Percentiles rank a stretch among this genome's conserved stretches.
Evolutionary conservation across 1,140 invertebrate genomes (phyloP).

Genomic region (Bombus waltoni): DNA sequence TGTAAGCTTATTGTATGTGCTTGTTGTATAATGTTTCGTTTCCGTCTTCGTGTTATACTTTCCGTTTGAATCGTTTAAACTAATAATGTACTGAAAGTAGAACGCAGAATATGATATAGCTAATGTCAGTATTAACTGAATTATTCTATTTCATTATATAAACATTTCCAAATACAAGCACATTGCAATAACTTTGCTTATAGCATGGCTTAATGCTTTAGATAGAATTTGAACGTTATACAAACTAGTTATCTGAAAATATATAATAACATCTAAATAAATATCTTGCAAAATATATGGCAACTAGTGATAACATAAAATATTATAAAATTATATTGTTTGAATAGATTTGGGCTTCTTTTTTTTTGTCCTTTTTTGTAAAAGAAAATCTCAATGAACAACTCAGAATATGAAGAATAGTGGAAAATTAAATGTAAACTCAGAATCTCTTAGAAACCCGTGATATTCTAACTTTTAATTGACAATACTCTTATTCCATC

Average conservation of each 20-base stretch:
- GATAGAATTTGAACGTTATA: constrained; percentile 35
- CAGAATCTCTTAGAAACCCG: constrained; percentile 10
- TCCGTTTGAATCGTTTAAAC: background rate
- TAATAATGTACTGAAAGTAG: constrained; percentile 9
- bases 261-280: constrained; percentile 42
- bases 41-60: constrained; percentile 2
- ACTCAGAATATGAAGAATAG: constrained; percentile 25
- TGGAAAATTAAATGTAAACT: constrained; percentile 35
- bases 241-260: constrained; percentile 34
- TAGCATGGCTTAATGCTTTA: constrained; percentile 53
- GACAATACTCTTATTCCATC: constrained; percentile 72
- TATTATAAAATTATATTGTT: background rate
- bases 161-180: constrained; percentile 46
- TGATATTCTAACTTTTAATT: constrained; percentile 69
- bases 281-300: constrained; percentile 23
- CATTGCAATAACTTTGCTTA: constrained; percentile 57
- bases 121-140: constrained; percentile 14
- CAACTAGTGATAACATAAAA: background rate
- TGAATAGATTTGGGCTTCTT: background rate
- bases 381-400: background rate
- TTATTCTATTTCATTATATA: constrained; percentile 29
- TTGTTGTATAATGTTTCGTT: constrained; percentile 42
- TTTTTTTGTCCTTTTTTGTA: background rate
- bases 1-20: constrained; percentile 62
- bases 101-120: constrained; percentile 7